A percentile compares a stretch with the other conserved stretches of the same genome.
Evolutionary conservation across 1,140 invertebrate species (phyloP).

Genomic region (Amyelois transitella): DNA sequence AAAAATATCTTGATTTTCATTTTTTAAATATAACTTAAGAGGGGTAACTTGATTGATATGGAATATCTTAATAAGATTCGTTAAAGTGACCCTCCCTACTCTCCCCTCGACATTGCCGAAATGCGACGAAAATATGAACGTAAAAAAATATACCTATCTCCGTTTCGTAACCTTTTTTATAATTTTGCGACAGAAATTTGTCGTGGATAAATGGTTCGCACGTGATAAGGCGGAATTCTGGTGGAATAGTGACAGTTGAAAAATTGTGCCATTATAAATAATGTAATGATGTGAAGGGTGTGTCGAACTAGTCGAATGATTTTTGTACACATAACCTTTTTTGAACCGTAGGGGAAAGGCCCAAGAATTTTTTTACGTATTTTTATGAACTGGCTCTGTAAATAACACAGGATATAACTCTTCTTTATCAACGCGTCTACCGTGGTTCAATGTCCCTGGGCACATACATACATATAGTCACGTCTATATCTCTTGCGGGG

Average conservation of each 20-base stretch:
- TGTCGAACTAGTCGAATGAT: not conserved
- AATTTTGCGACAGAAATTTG: constrained; percentile 2
- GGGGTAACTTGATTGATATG: not conserved
- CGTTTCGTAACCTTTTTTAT: not conserved
- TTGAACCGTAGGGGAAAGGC: too few relatives aligned
- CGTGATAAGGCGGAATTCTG: constrained; percentile 2
- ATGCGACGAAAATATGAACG: not conserved
- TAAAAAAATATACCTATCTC: not conserved
- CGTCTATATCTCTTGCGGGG: too few relatives aligned
- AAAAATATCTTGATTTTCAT: not conserved
- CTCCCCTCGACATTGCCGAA: too few relatives aligned
- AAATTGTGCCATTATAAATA: constrained; percentile 6
- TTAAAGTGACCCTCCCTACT: not conserved
- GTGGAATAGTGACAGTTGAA: constrained; percentile 2
- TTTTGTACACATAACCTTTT: not conserved
- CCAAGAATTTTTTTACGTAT: too few relatives aligned
- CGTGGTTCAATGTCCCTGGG: too few relatives aligned
- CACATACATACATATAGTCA: too few relatives aligned
- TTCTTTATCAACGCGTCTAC: too few relatives aligned
- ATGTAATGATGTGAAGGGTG: not conserved
- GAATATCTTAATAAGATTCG: not conserved
- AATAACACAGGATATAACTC: too few relatives aligned
- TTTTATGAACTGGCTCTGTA: too few relatives aligned
- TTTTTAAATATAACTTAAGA: not conserved
- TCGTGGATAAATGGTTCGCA: constrained; percentile 1